Base-by-base conservation (phyloP, 2,797 vertebrate species). In the Anabas testudineus region DNA sequence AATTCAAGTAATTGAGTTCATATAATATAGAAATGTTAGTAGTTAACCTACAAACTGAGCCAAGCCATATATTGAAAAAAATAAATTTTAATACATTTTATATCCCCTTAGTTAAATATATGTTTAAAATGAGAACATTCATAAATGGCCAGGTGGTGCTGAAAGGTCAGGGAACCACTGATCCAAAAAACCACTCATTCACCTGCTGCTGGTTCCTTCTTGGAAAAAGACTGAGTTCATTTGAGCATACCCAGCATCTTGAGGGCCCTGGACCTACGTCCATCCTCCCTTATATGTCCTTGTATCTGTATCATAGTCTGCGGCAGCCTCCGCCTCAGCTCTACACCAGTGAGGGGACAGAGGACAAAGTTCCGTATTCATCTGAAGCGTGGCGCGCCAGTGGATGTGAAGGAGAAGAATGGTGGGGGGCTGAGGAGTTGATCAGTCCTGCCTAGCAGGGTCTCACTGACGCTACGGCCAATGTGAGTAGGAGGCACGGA, bases 381-480 rank as follows among this genome's bases (percentile, higher is more conserved):
- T 84, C 73, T 74, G 88, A 7, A 84, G 82, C 0, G 41, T 64
- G 3, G 90, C 83, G 42, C 89, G 76, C 63, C 81, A 49, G 80
- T 63, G 18, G 0, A n/a, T n/a, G 87, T 82, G 81, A 96, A 95
- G 34, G 95, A 92, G 83, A 99, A 95, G 60, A n/a, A 97, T 61
- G 16, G 95, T 94, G n/a, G 0, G 94, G 95, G 67, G 95, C 94
- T 0, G 97, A 95, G 0, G 95, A 95, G 70, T 94, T 94, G 76
- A 99, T 93, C 41, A 95, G 86, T 41, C 87, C 93, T 10, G 94
- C 95, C n/a, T 16, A 96, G 94, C 80, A 97, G 91, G 37, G 83
- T 87, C 78, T 94, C 91, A 21, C 57, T 96, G 89, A 96, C 88
- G 93, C 96, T 14, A 54, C 68, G 74, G 90, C 94, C 26, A 95